Evolutionary conservation across 92 coral and sea anemone species (phyloP).

Genomic region (Porites rus): DNA sequence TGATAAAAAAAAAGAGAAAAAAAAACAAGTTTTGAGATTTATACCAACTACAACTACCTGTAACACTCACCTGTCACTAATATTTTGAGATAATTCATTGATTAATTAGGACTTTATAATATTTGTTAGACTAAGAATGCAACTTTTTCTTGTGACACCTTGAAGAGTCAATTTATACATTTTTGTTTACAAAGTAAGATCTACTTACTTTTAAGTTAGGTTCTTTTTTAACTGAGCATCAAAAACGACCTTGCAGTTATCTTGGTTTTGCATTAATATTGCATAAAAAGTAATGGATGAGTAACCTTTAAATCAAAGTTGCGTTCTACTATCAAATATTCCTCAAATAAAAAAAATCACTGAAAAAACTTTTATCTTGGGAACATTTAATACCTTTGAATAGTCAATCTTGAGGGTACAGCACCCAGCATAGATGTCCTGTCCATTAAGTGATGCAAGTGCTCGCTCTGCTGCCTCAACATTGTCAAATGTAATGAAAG

Average conservation of each 20-base stretch:
- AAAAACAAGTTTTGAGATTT: too few relatives aligned
- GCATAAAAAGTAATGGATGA: too few relatives aligned
- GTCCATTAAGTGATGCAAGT: constrained; percentile 94
- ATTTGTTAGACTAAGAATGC: too few relatives aligned
- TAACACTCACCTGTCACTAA: too few relatives aligned
- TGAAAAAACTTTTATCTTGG: not conserved
- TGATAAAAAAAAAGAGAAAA: constrained; percentile 5
- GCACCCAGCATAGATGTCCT: constrained; percentile 97
- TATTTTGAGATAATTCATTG: too few relatives aligned
- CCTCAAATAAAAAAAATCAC: not conserved
- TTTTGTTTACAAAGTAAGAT: not conserved
- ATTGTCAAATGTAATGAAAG: constrained; percentile 87
- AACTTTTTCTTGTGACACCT: too few relatives aligned
- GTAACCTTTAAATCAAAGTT: too few relatives aligned
- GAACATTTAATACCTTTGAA: constrained; percentile 83
- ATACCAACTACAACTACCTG: not conserved
- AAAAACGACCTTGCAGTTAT: not conserved
- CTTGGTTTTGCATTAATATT: too few relatives aligned
- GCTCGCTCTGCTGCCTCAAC: constrained; percentile 98
- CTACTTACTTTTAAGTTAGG: not conserved
- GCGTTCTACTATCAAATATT: too few relatives aligned
- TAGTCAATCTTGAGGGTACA: constrained; percentile 98
- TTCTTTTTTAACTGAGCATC: not conserved
- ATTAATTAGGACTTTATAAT: too few relatives aligned
- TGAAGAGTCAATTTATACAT: too few relatives aligned